A percentile compares a stretch with the other conserved stretches of the same genome.
Evolutionary conservation across 2,113 vertebrate genomes (phyloP).

Genomic region (Apaloderma vittatum): DNA sequence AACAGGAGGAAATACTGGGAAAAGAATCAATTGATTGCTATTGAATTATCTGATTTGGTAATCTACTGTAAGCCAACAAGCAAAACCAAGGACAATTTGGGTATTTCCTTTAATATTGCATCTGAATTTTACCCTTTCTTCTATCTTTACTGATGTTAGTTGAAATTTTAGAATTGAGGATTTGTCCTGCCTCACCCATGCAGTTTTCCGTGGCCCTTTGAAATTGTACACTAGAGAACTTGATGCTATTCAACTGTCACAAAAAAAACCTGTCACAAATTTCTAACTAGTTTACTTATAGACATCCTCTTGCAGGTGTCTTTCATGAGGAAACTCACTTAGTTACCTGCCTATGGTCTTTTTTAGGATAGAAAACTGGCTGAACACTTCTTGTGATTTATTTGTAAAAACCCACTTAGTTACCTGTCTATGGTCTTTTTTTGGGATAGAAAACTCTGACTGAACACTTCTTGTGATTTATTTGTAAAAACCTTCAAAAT

Average conservation of each 20-base stretch:
- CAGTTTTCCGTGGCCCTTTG: background rate
- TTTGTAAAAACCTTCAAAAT: background rate
- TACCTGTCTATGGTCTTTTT: background rate
- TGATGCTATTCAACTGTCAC: background rate
- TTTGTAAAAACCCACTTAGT: background rate
- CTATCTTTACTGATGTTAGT: background rate
- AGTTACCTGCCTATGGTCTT: background rate
- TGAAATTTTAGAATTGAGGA: background rate
- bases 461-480: background rate
- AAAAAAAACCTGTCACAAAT: background rate
- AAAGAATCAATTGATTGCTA: slow-evolving; percentile 91
- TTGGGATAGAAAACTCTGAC: background rate
- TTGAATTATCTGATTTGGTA: slow-evolving; percentile 94
- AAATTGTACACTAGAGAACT: background rate
- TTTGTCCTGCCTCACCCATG: background rate
- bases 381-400: background rate
- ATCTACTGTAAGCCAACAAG: slow-evolving; percentile 96
- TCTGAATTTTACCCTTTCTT: background rate
- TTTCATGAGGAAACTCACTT: background rate
- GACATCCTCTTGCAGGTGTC: background rate
- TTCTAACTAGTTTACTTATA: background rate
- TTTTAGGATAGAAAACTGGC: background rate
- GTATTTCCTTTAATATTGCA: slow-evolving; percentile 64
- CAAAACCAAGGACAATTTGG: slow-evolving; percentile 94
- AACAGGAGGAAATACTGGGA: slow-evolving; percentile 88